A percentile compares a stretch with the other conserved stretches of the same genome.
Evolutionary conservation across 2,797 vertebrate genomes (phyloP).

Genomic region (Dromococcyx pavoninus): DNA sequence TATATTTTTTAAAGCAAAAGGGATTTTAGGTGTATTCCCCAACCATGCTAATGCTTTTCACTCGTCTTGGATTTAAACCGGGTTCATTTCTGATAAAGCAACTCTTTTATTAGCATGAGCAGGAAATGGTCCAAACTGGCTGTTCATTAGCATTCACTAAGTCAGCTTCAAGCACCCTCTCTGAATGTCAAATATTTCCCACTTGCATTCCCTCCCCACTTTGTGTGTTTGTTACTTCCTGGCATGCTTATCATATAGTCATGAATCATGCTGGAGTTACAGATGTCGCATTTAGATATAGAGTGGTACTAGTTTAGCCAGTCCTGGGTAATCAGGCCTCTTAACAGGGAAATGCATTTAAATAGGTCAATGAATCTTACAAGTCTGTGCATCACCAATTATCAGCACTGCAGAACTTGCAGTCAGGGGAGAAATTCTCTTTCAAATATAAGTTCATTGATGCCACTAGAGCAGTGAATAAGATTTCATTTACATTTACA

Average conservation of each 20-base stretch:
- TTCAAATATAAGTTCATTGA: conserved; percentile 24
- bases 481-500: not conserved
- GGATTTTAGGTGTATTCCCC: conserved; percentile 34
- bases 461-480: not conserved
- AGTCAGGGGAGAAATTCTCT: conserved; percentile 1
- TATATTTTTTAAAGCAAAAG: conserved; percentile 41
- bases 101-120: conserved; percentile 13
- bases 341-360: conserved; percentile 57
- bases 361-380: conserved; percentile 65
- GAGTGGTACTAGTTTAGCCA: conserved; percentile 41
- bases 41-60: not conserved
- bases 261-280: conserved; percentile 43
- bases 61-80: not conserved
- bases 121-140: conserved; percentile 46
- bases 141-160: conserved; percentile 47
- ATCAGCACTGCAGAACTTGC: conserved; percentile 20
- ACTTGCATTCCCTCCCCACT: conserved; percentile 31
- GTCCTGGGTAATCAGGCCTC: conserved; percentile 39
- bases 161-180: conserved; percentile 25
- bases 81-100: conserved; percentile 39
- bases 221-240: conserved; percentile 63
- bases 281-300: conserved; percentile 13
- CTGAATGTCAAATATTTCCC: conserved; percentile 66
- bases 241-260: conserved; percentile 56
- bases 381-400: conserved; percentile 33